Conservation (phyloP, 2,888 invertebrate genomes). For the Dasypolia templi region DNA sequence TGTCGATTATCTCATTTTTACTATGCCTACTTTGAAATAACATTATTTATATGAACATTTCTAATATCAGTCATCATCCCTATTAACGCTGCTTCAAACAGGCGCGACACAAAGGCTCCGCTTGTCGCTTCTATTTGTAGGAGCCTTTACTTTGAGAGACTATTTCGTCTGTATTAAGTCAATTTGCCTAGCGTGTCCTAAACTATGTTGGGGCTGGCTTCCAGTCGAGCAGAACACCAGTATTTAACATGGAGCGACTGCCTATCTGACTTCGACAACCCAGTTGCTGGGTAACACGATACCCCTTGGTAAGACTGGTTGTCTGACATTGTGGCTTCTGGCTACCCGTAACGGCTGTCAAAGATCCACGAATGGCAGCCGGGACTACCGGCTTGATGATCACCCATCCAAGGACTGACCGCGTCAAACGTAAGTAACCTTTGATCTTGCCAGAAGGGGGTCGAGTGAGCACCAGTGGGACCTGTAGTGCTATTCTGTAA, state of each 20-base stretch:
- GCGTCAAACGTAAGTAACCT: not conserved
- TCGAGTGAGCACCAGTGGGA: no score
- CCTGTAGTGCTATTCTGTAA: no score
- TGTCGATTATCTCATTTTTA: no score
- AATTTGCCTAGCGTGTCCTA: not conserved
- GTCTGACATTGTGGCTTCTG: not conserved
- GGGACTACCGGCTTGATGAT: not conserved
- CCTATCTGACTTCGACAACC: not conserved
- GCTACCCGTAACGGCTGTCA: not conserved
- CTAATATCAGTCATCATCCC: no score
- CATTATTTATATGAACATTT: no score
- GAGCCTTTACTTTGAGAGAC: no score
- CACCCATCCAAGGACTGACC: not conserved
- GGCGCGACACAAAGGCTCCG: no score
- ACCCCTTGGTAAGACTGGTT: not conserved
- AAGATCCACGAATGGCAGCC: not conserved
- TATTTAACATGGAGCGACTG: not conserved
- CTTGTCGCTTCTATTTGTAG: no score
- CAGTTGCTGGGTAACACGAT: not conserved
- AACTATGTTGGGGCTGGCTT: not conserved
- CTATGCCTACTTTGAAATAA: no score
- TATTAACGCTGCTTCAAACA: no score
- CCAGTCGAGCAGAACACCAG: not conserved
- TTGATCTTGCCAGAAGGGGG: no score
- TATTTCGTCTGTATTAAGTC: no score